Evolutionary conservation across 2,888 invertebrate species (phyloP).

Genomic region (Drosophila testacea): DNA sequence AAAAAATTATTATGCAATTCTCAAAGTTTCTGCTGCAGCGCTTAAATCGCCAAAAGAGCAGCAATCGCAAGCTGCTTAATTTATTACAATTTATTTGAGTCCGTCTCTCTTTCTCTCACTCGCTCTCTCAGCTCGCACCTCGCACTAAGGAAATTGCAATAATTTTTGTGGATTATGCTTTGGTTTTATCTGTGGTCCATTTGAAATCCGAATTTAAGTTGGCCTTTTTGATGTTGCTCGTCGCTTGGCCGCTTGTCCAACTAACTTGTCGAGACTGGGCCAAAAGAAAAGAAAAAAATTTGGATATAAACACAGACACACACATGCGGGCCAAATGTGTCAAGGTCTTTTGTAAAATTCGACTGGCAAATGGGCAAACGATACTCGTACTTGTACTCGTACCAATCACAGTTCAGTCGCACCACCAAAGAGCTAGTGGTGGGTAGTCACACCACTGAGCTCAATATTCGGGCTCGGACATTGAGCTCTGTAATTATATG

Average conservation of each 20-base stretch:
- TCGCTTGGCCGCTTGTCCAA: conserved; percentile 31
- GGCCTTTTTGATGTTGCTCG: conserved; percentile 22
- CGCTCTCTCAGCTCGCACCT: conserved; percentile 12
- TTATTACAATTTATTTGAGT: conserved; percentile 55
- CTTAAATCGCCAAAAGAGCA: conserved; percentile 32
- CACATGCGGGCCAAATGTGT: conserved; percentile 70
- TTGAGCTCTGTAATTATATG: conserved; percentile 56
- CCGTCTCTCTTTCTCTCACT: conserved; percentile 4
- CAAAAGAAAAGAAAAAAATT: conserved; percentile 50
- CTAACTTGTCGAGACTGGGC: conserved; percentile 32
- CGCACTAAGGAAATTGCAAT: conserved; percentile 62
- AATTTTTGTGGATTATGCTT: conserved; percentile 30
- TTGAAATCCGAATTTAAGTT: conserved; percentile 45
- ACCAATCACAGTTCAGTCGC: conserved; percentile 11
- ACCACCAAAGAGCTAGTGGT: conserved; percentile 27
- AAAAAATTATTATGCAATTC: conserved; percentile 69
- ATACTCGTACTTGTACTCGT: conserved; percentile 24
- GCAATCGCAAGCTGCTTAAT: conserved; percentile 56
- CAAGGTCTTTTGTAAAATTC: conserved; percentile 73
- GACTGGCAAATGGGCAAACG: conserved; percentile 67
- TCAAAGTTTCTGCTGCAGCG: conserved; percentile 38
- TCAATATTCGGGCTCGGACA: conserved; percentile 28
- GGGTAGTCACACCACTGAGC: conserved; percentile 44
- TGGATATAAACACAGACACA: conserved; percentile 46
- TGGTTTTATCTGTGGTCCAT: conserved; percentile 48